Conservation (phyloP, 1,140 invertebrate genomes). For the Lasioglossum albipes region DNA sequence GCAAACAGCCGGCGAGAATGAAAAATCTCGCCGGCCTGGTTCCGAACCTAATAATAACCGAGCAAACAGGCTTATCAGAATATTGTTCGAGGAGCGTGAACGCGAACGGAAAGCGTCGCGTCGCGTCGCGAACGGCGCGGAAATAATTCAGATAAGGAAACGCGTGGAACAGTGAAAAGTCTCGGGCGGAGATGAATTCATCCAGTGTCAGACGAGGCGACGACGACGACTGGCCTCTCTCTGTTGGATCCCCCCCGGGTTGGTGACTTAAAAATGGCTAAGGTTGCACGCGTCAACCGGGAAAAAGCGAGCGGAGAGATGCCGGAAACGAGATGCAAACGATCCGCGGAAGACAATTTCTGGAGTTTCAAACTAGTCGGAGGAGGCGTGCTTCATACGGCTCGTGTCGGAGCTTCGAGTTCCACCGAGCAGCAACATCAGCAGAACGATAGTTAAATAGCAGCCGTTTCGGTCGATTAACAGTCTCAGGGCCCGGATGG, state of each 20-base stretch:
- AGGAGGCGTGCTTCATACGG: conserved; percentile 11
- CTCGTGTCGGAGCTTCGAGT: conserved; percentile 4
- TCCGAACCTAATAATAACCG: background rate
- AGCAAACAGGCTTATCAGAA: background rate
- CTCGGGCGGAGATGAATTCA: background rate
- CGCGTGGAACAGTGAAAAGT: background rate
- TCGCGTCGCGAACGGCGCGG: background rate
- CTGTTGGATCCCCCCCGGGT: background rate
- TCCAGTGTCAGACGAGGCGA: too few relatives aligned
- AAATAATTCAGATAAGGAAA: background rate
- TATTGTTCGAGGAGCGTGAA: background rate
- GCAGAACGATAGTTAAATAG: conserved; percentile 32
- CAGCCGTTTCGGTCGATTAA: too few relatives aligned
- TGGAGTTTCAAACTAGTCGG: conserved; percentile 34
- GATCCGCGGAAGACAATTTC: conserved; percentile 13
- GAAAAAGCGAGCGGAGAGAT: background rate
- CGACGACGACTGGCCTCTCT: too few relatives aligned
- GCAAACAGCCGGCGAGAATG: background rate
- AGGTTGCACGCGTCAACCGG: background rate
- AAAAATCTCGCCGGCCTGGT: background rate
- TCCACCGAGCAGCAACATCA: conserved; percentile 11
- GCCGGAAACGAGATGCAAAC: conserved; percentile 39
- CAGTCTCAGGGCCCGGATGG: too few relatives aligned
- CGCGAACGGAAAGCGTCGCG: background rate
- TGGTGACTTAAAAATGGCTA: conserved; percentile 7